Base-by-base conservation (phyloP, 2,797 vertebrate genomes). In the Alosa sapidissima region DNA sequence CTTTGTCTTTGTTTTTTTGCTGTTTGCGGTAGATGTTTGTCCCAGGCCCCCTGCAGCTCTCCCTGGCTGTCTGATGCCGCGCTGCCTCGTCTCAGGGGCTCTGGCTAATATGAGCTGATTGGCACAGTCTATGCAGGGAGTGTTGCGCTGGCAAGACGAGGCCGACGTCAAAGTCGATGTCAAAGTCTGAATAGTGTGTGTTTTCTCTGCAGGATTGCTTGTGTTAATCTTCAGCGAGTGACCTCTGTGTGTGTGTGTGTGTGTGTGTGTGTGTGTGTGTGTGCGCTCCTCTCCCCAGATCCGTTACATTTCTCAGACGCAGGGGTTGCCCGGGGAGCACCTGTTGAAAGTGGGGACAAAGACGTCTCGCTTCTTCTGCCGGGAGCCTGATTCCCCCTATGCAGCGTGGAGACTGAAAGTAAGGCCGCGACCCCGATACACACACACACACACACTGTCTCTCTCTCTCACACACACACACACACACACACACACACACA, bases 241-340 rank as follows among this genome's bases (percentile, higher is more conserved):
- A 75, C 13, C 68, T 33, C 28, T 4, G 41, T 41, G 41, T 41
- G 41, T 41, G 41, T 41, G 28, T 28, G 33, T n/a, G n/a, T n/a
- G n/a, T n/a, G n/a, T n/a, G n/a, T 75, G 33, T 75, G 11, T 33
- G 28, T 28, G 28, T 28, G 28, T 28, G 19, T 45, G 33, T 41
- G 33, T 75, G 41, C 19, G 72, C 55, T 60, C 49, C 14, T 47
- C 48, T 13, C 9, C 49, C 33, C 93, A 99, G 98, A 99, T 99
- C 93, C 98, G 98, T 94, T 99, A 98, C 93, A 99, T 99, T 95
- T 99, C 98, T 87, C 98, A 99, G 96, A 99, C 98, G 60, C 98
- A 99, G 96, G 98, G 98, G 89, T 95, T 96, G 88, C 98, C 98
- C 36, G 97, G 96, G 91, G 98, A 99, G 88, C 97, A 97, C 89